Conservation (phyloP, 37 sponge, comb jelly and placozoan species). For the Tethya wilhelma region DNA sequence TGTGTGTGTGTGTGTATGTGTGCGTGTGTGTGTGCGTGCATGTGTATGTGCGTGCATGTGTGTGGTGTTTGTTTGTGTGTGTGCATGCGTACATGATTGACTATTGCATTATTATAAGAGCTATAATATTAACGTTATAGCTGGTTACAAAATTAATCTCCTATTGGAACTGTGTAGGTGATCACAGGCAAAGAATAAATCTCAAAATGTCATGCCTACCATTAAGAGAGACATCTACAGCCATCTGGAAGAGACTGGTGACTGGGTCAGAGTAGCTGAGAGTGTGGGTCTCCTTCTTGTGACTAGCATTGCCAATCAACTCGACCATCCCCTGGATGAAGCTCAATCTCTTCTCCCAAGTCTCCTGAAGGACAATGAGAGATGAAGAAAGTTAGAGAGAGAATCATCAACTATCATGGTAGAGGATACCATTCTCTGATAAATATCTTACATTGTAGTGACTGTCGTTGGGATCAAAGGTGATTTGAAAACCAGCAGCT, state of each 20-base stretch:
- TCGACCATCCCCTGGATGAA: constrained; percentile 58
- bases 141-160: too few relatives aligned
- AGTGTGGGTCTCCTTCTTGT: constrained; percentile 7
- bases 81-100: neutral
- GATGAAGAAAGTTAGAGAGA: neutral
- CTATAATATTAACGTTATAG: too few relatives aligned
- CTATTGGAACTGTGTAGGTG: too few relatives aligned
- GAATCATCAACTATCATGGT: neutral
- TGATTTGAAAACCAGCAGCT: constrained; percentile 65
- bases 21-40: neutral
- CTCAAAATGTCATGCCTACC: too few relatives aligned
- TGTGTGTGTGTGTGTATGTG: neutral
- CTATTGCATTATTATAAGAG: too few relatives aligned
- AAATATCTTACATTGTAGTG: neutral
- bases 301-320: constrained; percentile 37
- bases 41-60: neutral
- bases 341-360: constrained; percentile 50
- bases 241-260: constrained; percentile 38
- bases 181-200: neutral
- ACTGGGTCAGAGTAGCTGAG: constrained; percentile 36
- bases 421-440: neutral
- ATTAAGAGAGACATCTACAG: constrained; percentile 21
- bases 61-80: neutral
- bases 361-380: constrained; percentile 40
- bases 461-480: neutral